Percentiles rank a stretch among this genome's conserved stretches.
phyloP scores from a whole-genome alignment of 2,797 vertebrate species.

The Chelon labrosus region DNA sequence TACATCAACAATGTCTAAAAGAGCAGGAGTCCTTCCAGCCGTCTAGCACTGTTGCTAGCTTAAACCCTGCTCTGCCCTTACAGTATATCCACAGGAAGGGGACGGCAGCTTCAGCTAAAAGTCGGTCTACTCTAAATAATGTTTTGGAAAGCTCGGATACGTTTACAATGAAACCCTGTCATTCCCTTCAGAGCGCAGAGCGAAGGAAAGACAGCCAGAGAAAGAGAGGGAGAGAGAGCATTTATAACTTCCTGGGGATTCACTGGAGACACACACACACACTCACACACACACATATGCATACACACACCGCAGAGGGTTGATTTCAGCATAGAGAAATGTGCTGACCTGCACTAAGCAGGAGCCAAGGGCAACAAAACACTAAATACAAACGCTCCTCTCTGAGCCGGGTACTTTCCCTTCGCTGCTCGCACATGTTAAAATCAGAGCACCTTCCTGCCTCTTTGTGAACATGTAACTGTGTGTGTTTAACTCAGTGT shows the following conservation, averaged over 20 bases:
- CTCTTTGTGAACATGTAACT: slow-evolving; percentile 5
- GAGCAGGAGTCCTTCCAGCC: no score
- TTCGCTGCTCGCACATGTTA: slow-evolving; percentile 73
- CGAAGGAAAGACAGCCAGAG: slow-evolving; percentile 51
- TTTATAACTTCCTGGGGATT: slow-evolving; percentile 83
- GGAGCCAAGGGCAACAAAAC: slow-evolving; percentile 88
- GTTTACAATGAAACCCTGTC: slow-evolving; percentile 36
- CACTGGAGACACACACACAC: slow-evolving; percentile 74
- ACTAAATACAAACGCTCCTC: slow-evolving; percentile 85
- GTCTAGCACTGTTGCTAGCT: no score
- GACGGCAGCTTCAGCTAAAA: no score
- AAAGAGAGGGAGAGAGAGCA: slow-evolving; percentile 53
- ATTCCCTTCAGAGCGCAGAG: slow-evolving; percentile 43
- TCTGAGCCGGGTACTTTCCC: slow-evolving; percentile 85
- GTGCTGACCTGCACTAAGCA: slow-evolving; percentile 90
- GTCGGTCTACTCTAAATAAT: no score
- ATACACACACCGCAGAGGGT: slow-evolving; percentile 81
- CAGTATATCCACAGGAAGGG: no score
- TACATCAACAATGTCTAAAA: no score
- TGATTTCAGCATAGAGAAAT: slow-evolving; percentile 89
- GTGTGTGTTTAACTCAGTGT: slow-evolving; percentile 5
- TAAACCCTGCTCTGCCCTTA: no score
- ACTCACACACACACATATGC: slow-evolving; percentile 32
- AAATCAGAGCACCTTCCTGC: slow-evolving; percentile 54
- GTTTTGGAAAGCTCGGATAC: no score